phyloP scores from a whole-genome alignment of 2,888 invertebrate species.

The Colostygia pectinataria region DNA sequence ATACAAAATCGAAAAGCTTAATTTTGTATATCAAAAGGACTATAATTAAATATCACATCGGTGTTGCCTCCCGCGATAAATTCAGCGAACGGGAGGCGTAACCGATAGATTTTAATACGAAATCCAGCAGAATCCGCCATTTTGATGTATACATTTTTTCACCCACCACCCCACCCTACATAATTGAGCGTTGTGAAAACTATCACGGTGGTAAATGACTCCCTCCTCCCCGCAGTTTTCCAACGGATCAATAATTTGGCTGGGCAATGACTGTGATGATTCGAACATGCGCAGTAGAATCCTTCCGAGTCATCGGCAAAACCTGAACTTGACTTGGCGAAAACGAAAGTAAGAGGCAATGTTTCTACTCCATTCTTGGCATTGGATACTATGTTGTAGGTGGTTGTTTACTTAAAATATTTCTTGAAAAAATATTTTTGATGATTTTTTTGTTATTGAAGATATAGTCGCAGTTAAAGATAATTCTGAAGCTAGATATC shows the following conservation, averaged over 20 bases:
- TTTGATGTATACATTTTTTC: conserved; percentile 75
- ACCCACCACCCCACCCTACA: conserved; percentile 59
- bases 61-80: conserved; percentile 57
- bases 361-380: conserved; percentile 78
- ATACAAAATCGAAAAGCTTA: conserved; percentile 15
- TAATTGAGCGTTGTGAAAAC: conserved; percentile 82
- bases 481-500: neutral
- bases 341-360: conserved; percentile 79
- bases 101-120: conserved; percentile 78
- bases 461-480: neutral
- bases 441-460: conserved; percentile 11
- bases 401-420: conserved; percentile 24
- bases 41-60: conserved; percentile 59
- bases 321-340: conserved; percentile 82
- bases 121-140: conserved; percentile 70
- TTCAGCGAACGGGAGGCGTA: conserved; percentile 59
- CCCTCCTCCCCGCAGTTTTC: conserved; percentile 65
- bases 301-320: conserved; percentile 71
- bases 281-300: conserved; percentile 69
- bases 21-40: conserved; percentile 31
- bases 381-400: conserved; percentile 24
- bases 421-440: conserved; percentile 18
- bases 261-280: conserved; percentile 83
- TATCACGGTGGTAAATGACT: conserved; percentile 79
- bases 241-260: conserved; percentile 82